Base-by-base conservation (phyloP, 2,113 vertebrate species). In the Eulacestoma nigropectus region DNA sequence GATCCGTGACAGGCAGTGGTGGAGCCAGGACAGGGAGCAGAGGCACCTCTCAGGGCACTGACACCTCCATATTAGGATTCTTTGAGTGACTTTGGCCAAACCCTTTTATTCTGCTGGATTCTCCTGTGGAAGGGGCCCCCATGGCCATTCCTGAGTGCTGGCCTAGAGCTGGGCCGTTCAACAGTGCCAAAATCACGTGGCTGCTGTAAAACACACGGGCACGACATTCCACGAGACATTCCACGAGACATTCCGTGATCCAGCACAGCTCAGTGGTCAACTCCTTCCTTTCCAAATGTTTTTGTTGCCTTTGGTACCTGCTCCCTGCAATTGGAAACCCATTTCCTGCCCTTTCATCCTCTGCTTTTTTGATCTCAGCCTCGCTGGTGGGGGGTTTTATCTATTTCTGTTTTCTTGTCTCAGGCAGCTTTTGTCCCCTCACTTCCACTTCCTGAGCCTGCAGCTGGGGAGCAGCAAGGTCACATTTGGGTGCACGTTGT, bases 331-430 rank as follows among this genome's bases (percentile, higher is more conserved):
- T 2, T 89, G 92, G 83, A 95, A 96, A 87, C 69, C 30, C 35
- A 6, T 94, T 97, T 96, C 95, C 94, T 95, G 89, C 80, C 88
- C 90, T 96, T 95, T 95, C 84, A 96, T 96, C 88, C 78, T 84
- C 83, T 67, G 85, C 65, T 32, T 85, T 27, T 93, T 90, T 87
- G 69, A 96, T 94, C 80, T 92, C 95, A 37, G 4, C 4, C 8
- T 50, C 0, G 18, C 53, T 53, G 72, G 37, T 52, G 83, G 46
- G 46, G 83, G 82, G 11, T 90, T 84, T 96, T 95, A 94, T 96
- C 95, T 96, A 65, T 95, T 96, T 96, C 87, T 95, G 93, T 78
- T 67, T 82, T 56, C 82, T 86, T 70, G 57, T 89, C 78, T 96
- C 87, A 13, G 79, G 70, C 39, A 6, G 79, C 46, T 94, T 97